phyloP scores from a whole-genome alignment of 1,140 invertebrate species.

The Lethocerus indicus region DNA sequence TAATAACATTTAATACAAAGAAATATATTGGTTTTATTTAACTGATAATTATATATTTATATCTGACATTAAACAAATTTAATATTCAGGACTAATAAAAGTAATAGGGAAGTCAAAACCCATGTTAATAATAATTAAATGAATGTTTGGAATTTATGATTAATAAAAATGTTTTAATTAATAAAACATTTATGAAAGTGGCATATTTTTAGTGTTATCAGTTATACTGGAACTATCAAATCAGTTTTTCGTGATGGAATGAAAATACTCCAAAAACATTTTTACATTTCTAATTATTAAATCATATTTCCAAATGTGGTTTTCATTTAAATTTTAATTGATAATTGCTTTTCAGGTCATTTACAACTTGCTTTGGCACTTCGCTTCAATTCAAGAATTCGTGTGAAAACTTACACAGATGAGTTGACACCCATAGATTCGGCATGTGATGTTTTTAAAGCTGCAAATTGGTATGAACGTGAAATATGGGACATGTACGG shows the following conservation, averaged over 20 bases:
- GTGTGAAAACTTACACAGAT: conserved; percentile 97
- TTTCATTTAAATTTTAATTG: too few species aligned
- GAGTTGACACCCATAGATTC: conserved; percentile 93
- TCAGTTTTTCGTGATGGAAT: too few species aligned
- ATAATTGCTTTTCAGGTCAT: conserved; percentile 58
- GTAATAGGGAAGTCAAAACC: not conserved
- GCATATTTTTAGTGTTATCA: too few species aligned
- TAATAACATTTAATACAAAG: not conserved
- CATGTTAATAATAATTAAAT: too few species aligned
- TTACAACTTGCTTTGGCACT: conserved; percentile 83
- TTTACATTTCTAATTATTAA: too few species aligned
- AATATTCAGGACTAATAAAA: not conserved
- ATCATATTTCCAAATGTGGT: too few species aligned
- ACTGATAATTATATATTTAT: not conserved
- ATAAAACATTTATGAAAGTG: too few species aligned
- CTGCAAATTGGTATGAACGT: conserved; percentile 94
- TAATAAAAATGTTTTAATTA: too few species aligned
- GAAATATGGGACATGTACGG: conserved; percentile 99
- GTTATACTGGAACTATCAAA: too few species aligned
- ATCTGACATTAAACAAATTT: not conserved
- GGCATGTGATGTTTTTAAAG: conserved; percentile 58
- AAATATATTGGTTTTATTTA: not conserved
- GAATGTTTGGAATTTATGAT: too few species aligned
- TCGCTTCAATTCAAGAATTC: conserved; percentile 76
- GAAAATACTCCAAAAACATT: too few species aligned